Percentiles rank a stretch among this genome's conserved stretches.
Conservation (phyloP, 1,140 invertebrate species). For the Neodiprion pinetum region DNA sequence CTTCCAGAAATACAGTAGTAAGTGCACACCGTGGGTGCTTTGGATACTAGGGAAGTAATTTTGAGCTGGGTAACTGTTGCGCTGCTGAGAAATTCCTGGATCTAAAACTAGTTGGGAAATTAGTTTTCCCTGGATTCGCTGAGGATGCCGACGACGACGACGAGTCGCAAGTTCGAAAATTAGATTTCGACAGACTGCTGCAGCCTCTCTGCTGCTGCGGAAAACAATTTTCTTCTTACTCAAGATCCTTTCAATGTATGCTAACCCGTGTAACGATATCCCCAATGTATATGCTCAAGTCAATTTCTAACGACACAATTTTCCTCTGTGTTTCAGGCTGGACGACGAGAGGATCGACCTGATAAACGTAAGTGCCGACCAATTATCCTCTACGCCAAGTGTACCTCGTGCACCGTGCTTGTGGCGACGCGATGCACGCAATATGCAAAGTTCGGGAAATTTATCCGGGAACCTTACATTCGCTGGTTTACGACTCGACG, state of each 20-base stretch:
- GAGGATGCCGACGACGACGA: constrained; percentile 22
- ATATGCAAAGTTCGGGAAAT: not conserved
- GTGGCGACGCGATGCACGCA: not conserved
- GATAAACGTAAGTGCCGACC: constrained; percentile 81
- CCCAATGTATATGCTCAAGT: constrained; percentile 19
- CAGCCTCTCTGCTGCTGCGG: not conserved
- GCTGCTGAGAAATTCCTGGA: constrained; percentile 35
- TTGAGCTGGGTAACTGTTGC: no score
- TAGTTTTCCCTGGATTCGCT: constrained; percentile 36
- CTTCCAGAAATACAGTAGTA: no score
- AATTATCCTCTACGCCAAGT: not conserved
- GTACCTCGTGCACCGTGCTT: no score
- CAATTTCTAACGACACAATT: constrained; percentile 29
- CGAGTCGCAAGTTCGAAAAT: constrained; percentile 20
- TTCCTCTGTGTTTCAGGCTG: constrained; percentile 72
- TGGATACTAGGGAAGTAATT: not conserved
- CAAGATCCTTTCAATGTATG: no score
- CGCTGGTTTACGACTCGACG: no score
- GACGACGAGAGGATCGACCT: constrained; percentile 81
- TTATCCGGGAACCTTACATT: no score
- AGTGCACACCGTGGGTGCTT: no score
- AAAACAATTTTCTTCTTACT: constrained; percentile 24
- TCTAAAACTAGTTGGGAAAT: constrained; percentile 47
- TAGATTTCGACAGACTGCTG: not conserved
- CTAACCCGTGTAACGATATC: not conserved